phyloP scores from a whole-genome alignment of 2,113 vertebrate species.

The Trichomycterus rosablanca region DNA sequence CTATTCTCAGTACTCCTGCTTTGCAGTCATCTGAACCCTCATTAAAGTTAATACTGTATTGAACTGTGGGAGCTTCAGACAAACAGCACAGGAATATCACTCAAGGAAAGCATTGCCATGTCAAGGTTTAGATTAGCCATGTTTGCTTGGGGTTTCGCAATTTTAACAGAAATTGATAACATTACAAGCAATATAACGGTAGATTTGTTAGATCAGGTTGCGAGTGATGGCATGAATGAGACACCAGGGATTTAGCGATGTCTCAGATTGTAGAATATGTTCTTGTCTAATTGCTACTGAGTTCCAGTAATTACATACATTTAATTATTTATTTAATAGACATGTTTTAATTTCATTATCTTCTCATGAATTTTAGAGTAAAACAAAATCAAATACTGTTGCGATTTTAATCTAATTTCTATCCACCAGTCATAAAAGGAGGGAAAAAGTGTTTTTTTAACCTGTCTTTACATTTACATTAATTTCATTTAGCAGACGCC shows the following conservation, averaged over 20 bases:
- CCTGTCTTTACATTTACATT: too few species aligned
- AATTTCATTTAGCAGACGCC: too few species aligned
- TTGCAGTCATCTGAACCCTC: conserved; percentile 17
- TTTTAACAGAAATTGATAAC: too few species aligned
- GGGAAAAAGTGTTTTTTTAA: too few species aligned
- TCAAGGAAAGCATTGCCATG: too few species aligned
- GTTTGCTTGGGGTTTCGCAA: too few species aligned
- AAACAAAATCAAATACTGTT: not conserved
- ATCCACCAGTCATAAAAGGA: too few species aligned
- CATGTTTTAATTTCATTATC: not conserved
- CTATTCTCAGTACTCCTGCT: conserved; percentile 2
- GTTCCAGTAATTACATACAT: not conserved
- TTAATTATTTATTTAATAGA: not conserved
- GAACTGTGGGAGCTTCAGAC: conserved; percentile 4
- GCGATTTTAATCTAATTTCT: not conserved
- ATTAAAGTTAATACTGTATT: conserved; percentile 10
- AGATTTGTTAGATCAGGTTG: not conserved
- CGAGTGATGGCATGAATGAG: not conserved
- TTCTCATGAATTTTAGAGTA: not conserved
- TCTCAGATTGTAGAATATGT: not conserved
- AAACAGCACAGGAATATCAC: conserved; percentile 16
- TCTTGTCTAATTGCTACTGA: not conserved
- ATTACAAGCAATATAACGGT: not conserved
- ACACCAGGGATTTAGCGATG: not conserved
- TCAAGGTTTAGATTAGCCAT: too few species aligned